Base-by-base conservation (phyloP, 2,113 vertebrate genomes). In the Stomatorhinus ivindoensis region DNA sequence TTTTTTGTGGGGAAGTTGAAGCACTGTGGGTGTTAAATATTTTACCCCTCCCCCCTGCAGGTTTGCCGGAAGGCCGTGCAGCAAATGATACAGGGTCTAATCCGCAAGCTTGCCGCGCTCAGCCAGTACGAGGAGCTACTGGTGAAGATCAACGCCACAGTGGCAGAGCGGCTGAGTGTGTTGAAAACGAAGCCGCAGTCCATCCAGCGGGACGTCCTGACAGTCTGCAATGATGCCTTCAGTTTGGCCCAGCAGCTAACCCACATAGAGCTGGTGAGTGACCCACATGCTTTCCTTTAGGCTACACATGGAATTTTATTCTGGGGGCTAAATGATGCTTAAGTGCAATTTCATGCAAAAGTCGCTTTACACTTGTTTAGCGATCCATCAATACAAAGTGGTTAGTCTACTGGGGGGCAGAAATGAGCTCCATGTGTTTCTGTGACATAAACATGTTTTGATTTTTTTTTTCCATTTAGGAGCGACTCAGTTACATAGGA, bases 181-280 rank as follows among this genome's bases (percentile, higher is more conserved):
- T 92, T 99, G 0, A 98, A 97, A 93, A 95, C 95, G 73, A 99
- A 98, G 90, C 97, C 97, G 0, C 98, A 98, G 93, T 94, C 96
- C 88, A 94, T 97, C 87, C 98, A 98, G 88, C 95, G 97, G 89
- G 98, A 98, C 90, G 93, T 98, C 92, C 94, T 97, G 91, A 96
- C 96, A 4, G 93, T 98, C 93, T 99, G 98, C 94, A 98, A 93
- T 4, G 97, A 99, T 93, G 96, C 98, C 3, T 98, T 98, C 39
- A 95, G 95, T 0, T 91, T 99, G 88, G 98, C 98, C 85, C 98
- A 99, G 92, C 98, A 99, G 94, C 96, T 99, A 93, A 99, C 98
- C 0, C 97, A 98, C 93, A 96, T 99, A 90, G 98, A 99, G 88
- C 95, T 99, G 93, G 98, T 99, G 92, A 97, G 96, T 90, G 51